Evolutionary conservation across 2,888 invertebrate species (phyloP), one percentile per base, ranked within the genome.

Genomic region (Sceliomorpha sp.): DNA sequence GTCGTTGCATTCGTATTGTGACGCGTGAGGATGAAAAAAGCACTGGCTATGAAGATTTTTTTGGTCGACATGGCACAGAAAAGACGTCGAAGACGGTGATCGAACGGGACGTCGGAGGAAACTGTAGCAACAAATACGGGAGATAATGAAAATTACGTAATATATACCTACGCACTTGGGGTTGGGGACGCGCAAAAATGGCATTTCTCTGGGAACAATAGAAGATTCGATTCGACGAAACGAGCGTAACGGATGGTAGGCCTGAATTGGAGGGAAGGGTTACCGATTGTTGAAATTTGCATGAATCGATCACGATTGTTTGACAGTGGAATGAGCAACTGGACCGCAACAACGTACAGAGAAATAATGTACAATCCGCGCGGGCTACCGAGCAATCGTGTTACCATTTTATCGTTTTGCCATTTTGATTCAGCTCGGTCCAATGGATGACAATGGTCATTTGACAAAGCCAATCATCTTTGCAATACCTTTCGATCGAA

Each of bases 271-370:
- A 36, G 39, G 40, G 64, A 59, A 50, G 72, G 74, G 64, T 73
- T 71, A 72, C 67, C 82, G 83, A 85, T 86, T 86, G 85, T 82
- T 78, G 78, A 80, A 83, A 87, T 87, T 86, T 85, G 81, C 85
- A 86, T 84, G 85, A 85, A 86, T 86, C 86, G 84, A 86, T 85
- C 83, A 80, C 81, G 84, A 86, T 84, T 84, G 84, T 85, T 85
- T 81, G 79, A 78, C 76, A 72, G 79, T 76, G 77, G 74, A 80
- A 79, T 77, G 80, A 79, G 77, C 76, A 77, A 70, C 68, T 60
- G 67, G 68, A 60, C 58, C 77, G 75, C 79, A 76, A 20, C 76
- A 73, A 59, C 62, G 62, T 75, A 77, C 78, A 74, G 77, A 78
- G 79, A 82, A 83, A 85, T 85, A 83, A 85, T 85, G 85, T 79